These are phyloP conservation scores for Zosterops lateralis DNA, from an alignment of 2,113 vertebrate genomes.

Conservation along the genomic window DNA sequence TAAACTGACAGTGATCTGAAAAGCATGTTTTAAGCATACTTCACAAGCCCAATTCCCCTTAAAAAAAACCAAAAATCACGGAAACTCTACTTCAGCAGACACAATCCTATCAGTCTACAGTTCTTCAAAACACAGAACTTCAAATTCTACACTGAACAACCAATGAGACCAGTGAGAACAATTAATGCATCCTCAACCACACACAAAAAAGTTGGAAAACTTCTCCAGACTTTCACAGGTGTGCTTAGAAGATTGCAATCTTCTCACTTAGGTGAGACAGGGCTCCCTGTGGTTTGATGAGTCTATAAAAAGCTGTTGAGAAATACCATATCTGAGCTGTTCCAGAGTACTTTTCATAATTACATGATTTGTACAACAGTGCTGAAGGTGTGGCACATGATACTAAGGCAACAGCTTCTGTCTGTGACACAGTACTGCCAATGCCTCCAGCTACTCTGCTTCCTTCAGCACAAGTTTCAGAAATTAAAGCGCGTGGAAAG, in stretches of 20 bases:
- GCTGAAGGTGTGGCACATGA: neutral
- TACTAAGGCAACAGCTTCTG: neutral
- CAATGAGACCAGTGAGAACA: neutral
- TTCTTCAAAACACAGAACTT: neutral
- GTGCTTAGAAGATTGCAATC: neutral
- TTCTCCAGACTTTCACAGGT: neutral
- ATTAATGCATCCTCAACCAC: neutral
- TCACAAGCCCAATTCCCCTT: neutral
- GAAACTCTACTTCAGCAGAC: neutral
- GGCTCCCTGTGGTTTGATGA: neutral
- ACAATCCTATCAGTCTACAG: neutral
- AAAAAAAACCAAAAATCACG: neutral
- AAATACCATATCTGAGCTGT: slow-evolving; percentile 39
- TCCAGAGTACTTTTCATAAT: slow-evolving; percentile 4
- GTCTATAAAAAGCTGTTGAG: neutral
- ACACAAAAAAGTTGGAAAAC: neutral
- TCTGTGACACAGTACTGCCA: neutral
- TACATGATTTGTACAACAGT: slow-evolving; percentile 5
- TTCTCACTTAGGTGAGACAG: neutral
- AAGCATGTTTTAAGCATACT: neutral
- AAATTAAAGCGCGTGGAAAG: neutral
- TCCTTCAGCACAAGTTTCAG: neutral
- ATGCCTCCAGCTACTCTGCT: neutral
- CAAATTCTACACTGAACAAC: neutral
- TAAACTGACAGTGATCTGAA: neutral